A percentile compares a stretch with the other conserved stretches of the same genome.
Conservation (phyloP, 2,888 invertebrate genomes). For the Uloborus plumipes region DNA sequence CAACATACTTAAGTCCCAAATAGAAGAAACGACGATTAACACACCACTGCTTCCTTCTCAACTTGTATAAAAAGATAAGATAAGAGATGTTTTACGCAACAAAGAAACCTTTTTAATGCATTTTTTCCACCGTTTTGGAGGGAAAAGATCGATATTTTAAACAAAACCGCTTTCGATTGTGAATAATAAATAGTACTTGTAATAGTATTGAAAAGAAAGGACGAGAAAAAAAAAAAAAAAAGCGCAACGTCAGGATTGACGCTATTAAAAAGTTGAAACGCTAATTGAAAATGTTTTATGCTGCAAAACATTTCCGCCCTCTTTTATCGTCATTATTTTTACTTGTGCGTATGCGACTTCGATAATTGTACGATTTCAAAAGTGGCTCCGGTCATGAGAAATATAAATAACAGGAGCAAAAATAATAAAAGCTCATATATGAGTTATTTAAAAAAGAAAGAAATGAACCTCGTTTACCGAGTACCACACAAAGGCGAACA, state of each 20-base stretch:
- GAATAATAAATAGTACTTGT: slow-evolving; percentile 36
- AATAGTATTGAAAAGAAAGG: slow-evolving; percentile 21
- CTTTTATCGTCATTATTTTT: slow-evolving; percentile 48
- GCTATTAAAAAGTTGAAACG: slow-evolving; percentile 54
- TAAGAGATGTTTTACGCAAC: too few species aligned
- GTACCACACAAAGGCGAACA: slow-evolving; percentile 47
- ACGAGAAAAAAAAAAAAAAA: slow-evolving; percentile 7
- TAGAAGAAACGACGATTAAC: too few species aligned
- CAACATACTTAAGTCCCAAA: too few species aligned
- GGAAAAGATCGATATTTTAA: slow-evolving; percentile 31
- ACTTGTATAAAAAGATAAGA: too few species aligned
- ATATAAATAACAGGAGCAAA: slow-evolving; percentile 20
- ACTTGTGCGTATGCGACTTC: slow-evolving; percentile 22
- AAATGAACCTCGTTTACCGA: slow-evolving; percentile 37
- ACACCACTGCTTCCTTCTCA: too few species aligned
- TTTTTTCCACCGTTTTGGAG: too few species aligned
- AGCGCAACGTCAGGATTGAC: slow-evolving; percentile 23
- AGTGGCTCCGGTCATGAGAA: slow-evolving; percentile 31
- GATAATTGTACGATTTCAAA: slow-evolving; percentile 63
- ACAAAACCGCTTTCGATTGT: slow-evolving; percentile 21
- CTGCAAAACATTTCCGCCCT: slow-evolving; percentile 38
- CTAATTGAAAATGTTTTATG: slow-evolving; percentile 52
- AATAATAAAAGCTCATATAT: slow-evolving; percentile 8
- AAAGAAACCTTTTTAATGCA: too few species aligned
- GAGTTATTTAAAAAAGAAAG: slow-evolving; percentile 45